Conservation (phyloP, 2,888 invertebrate species). For the Liodrosophila aerea region DNA sequence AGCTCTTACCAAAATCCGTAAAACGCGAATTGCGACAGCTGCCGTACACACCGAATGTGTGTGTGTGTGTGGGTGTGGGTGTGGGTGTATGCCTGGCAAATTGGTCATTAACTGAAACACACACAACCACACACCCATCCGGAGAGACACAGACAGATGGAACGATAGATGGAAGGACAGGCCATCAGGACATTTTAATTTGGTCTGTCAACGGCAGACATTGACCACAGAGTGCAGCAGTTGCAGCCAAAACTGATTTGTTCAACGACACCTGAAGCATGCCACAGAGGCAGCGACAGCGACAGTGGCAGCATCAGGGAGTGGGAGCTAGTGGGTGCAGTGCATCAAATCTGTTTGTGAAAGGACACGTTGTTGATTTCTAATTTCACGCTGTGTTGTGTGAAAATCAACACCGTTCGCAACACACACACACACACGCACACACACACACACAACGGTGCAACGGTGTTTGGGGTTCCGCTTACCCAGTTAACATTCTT, state of each 20-base stretch:
- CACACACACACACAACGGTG: not conserved
- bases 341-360: constrained; percentile 17
- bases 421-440: constrained; percentile 18
- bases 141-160: constrained; percentile 12
- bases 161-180: constrained; percentile 49
- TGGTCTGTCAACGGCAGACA: constrained; percentile 77
- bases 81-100: constrained; percentile 54
- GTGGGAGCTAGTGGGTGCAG: too few species aligned
- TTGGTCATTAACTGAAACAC: constrained; percentile 74
- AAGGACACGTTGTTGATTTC: constrained; percentile 72
- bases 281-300: not conserved
- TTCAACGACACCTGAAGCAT: constrained; percentile 62
- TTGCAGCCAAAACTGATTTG: constrained; percentile 52
- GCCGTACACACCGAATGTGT: constrained; percentile 21
- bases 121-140: too few species aligned
- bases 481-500: too few species aligned
- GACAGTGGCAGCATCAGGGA: too few species aligned
- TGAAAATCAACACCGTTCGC: constrained; percentile 76
- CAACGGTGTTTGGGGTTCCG: constrained; percentile 12
- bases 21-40: constrained; percentile 75
- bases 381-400: constrained; percentile 78
- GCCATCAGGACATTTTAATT: constrained; percentile 76
- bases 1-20: constrained; percentile 54
- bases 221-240: constrained; percentile 35
- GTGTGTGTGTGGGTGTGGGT: constrained; percentile 1